Evolutionary conservation across 2,888 invertebrate genomes (phyloP), one percentile per base, ranked within the genome.

Genomic region (Chymomyza fuscimana): DNA sequence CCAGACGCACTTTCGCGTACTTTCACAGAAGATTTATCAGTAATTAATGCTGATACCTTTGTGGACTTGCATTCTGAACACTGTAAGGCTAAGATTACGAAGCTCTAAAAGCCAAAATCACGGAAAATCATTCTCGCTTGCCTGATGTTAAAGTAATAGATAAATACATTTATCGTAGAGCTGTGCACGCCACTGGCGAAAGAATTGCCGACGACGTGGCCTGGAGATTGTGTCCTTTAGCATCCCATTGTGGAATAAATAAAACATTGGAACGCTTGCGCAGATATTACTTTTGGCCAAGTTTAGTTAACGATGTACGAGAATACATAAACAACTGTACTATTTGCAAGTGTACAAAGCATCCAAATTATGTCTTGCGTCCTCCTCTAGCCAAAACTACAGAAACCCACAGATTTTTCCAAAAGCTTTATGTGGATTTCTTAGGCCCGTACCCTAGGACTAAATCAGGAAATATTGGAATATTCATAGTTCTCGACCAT

Each of bases 1-100:
- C 82, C 86, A 0, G 88, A 89, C 68, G 79, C 80, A 5, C 36
- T 85, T 0, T 83, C 82, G 4, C 60, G 83, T 25, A 70, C 73
- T 16, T 62, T 66, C 19, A 54, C 19, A 4, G 65, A 64, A 1
- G 70, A 74, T 0, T 12, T 72, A 0, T 61, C 70, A 1, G 52
- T 19, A 0, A 5, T 67, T 7, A 70, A 63, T 6, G 9, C 19
- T 15, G 46, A 61, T 15, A 15, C 40, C n/a, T 61, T 65, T 10
- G 62, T 77, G 3, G 68, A 74, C 22, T 54, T 73, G 5, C 51
- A 64, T 0, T 76, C 74, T 32, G 4, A 16, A n/a, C 63, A 68
- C 19, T 78, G 72, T n/a, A 2, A 51, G 7, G 67, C 70, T 1
- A 59, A 6, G 71, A 72, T 9, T 79, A 78, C 19, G 16, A 9